A percentile compares a stretch with the other conserved stretches of the same genome.
phyloP scores from a whole-genome alignment of 2,113 vertebrate genomes.

The Callospermophilus lateralis region DNA sequence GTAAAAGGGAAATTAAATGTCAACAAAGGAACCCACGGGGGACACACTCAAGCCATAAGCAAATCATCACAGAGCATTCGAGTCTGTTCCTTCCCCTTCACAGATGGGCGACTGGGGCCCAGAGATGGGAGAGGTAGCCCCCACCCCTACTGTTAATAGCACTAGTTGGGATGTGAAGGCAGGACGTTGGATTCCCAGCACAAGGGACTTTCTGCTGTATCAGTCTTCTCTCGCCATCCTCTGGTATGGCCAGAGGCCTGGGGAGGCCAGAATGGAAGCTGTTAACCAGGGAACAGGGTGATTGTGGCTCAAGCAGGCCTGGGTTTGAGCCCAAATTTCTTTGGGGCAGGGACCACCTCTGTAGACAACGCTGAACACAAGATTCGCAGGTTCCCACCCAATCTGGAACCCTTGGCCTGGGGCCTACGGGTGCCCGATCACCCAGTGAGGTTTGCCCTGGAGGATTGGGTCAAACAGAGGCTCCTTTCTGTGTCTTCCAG shows the following conservation, averaged over 20 bases:
- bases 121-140: neutral
- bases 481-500: slow-evolving; percentile 82
- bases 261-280: neutral
- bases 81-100: neutral
- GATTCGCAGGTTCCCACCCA: neutral
- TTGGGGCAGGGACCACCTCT: neutral
- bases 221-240: fast-evolving
- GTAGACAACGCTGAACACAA: neutral
- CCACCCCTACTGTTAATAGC: neutral
- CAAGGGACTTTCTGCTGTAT: neutral
- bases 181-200: neutral
- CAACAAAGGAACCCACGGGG: neutral
- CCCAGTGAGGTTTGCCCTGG: fast-evolving
- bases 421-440: neutral
- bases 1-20: neutral
- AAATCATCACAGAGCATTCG: neutral
- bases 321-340: too few species aligned
- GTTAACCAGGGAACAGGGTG: neutral
- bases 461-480: fast-evolving
- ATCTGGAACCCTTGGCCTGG: neutral
- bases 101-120: neutral
- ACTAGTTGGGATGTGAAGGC: neutral
- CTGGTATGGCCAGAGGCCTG: neutral
- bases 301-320: neutral
- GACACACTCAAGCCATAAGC: neutral